phyloP scores from a whole-genome alignment of 2,113 vertebrate species.

The Elephas maximus region DNA sequence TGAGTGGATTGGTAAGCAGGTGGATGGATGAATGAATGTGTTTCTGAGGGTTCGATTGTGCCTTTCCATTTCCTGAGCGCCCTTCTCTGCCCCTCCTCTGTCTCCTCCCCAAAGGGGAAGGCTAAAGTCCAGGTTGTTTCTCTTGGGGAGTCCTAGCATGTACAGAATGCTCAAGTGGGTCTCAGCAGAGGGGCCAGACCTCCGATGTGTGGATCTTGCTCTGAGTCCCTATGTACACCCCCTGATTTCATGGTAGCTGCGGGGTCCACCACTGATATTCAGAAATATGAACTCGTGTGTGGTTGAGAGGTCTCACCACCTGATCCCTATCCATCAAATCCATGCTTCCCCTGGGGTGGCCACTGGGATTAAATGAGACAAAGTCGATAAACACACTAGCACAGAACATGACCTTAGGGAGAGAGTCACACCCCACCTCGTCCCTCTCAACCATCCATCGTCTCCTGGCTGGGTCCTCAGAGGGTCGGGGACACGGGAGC shows the following conservation, averaged over 20 bases:
- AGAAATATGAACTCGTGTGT: accelerated
- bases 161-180: accelerated
- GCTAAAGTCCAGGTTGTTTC: background rate
- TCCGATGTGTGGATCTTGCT: accelerated
- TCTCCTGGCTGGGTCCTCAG: background rate
- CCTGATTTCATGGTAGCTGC: no score
- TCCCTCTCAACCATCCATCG: background rate
- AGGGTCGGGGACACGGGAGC: no score
- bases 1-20: background rate
- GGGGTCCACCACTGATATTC: background rate
- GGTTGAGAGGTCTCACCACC: background rate
- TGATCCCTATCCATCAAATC: background rate
- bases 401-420: background rate
- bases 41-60: no score
- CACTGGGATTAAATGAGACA: background rate
- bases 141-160: background rate
- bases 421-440: background rate
- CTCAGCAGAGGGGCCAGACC: accelerated
- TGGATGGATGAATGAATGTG: background rate
- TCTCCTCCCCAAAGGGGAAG: background rate
- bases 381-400: no score
- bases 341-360: background rate
- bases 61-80: background rate
- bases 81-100: background rate
- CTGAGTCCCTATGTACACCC: background rate